A percentile compares a stretch with the other conserved stretches of the same genome.
phyloP scores from a whole-genome alignment of 2,888 invertebrate genomes.

The Catocala nupta region DNA sequence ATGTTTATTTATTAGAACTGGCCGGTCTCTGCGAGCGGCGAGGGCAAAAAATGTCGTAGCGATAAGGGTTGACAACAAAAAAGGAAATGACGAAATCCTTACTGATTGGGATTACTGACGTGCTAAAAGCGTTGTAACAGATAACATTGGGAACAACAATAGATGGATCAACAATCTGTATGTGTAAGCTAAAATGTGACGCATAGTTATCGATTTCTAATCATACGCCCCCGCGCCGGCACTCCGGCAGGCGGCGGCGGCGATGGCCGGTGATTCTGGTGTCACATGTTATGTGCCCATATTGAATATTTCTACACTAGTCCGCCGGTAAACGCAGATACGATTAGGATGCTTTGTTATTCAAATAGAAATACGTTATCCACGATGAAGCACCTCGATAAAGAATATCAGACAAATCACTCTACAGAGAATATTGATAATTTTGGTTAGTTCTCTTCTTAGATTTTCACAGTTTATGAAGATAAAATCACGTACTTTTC shows the following conservation, averaged over 20 bases:
- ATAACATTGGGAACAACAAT: constrained; percentile 71
- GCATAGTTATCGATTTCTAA: constrained; percentile 83
- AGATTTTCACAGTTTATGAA: too few species aligned
- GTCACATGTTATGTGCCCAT: constrained; percentile 50
- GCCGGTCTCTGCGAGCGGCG: constrained; percentile 49
- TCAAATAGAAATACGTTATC: constrained; percentile 36
- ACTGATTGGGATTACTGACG: constrained; percentile 76
- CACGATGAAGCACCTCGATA: constrained; percentile 23
- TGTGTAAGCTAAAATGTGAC: constrained; percentile 74
- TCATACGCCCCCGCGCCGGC: constrained; percentile 73
- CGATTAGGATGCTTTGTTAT: constrained; percentile 47
- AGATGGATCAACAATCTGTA: constrained; percentile 70
- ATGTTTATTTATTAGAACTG: constrained; percentile 61
- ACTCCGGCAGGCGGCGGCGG: constrained; percentile 39
- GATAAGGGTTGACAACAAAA: constrained; percentile 61
- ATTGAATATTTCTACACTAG: constrained; percentile 44
- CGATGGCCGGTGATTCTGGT: constrained; percentile 48
- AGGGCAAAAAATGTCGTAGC: constrained; percentile 55
- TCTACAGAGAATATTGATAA: too few species aligned
- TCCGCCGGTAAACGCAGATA: constrained; percentile 38
- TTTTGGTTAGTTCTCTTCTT: too few species aligned
- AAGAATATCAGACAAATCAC: not conserved
- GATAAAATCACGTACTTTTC: too few species aligned
- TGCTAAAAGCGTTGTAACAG: constrained; percentile 74
- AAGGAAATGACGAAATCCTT: constrained; percentile 73